Conservation (phyloP, 2,113 vertebrate genomes). For the Cisticola juncidis region DNA sequence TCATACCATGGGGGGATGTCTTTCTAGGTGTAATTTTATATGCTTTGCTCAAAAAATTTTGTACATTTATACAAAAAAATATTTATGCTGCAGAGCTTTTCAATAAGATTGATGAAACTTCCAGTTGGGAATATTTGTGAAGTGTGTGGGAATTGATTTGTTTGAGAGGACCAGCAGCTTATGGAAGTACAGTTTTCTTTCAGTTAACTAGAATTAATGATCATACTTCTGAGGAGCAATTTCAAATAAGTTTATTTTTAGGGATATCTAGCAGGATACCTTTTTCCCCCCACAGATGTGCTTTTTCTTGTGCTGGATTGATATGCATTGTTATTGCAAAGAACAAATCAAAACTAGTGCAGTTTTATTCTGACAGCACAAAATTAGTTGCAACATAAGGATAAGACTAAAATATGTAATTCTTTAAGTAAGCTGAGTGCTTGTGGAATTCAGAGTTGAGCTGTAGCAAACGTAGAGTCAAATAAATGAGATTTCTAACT, state of each 20-base stretch:
- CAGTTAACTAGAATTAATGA: slow-evolving; percentile 1
- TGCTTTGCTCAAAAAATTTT: neutral
- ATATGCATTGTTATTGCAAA: slow-evolving; percentile 40
- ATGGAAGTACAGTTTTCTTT: neutral
- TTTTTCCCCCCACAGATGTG: slow-evolving; percentile 34
- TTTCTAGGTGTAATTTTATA: neutral
- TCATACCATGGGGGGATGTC: neutral
- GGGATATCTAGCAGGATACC: slow-evolving; percentile 42
- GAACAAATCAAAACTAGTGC: slow-evolving; percentile 52
- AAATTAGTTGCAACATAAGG: neutral
- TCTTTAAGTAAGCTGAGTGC: neutral
- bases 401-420: neutral
- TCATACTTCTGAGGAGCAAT: neutral
- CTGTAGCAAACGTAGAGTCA: neutral
- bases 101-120: neutral
- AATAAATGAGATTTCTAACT: neutral
- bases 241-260: slow-evolving; percentile 50
- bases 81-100: neutral
- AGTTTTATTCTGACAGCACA: neutral
- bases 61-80: neutral
- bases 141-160: neutral
- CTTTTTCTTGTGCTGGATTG: slow-evolving; percentile 29
- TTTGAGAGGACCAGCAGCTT: neutral
- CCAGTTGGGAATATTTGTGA: neutral
- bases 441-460: neutral